Percentiles rank a stretch among this genome's conserved stretches.
Evolutionary conservation across 2,797 vertebrate genomes (phyloP).

Genomic region (Erethizon dorsatum): DNA sequence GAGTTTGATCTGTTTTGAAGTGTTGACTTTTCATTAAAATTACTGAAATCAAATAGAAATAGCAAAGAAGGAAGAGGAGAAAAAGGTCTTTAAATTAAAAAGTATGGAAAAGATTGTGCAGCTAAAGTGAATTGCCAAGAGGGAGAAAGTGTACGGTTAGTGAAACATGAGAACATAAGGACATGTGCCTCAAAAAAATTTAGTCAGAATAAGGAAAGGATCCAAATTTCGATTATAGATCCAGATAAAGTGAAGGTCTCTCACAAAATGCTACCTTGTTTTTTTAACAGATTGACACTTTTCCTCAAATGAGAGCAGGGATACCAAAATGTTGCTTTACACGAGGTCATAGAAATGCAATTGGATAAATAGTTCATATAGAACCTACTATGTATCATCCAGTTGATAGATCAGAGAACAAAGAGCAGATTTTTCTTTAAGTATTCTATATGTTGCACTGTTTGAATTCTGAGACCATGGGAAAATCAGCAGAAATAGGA

Average conservation of each 20-base stretch:
- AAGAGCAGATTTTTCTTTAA: background rate
- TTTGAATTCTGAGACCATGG: background rate
- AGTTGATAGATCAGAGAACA: background rate
- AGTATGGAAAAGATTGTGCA: background rate
- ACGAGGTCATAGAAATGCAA: background rate
- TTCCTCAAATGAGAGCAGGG: background rate
- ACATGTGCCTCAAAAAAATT: background rate
- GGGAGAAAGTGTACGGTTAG: background rate
- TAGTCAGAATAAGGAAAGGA: background rate
- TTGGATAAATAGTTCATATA: background rate
- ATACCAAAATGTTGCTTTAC: background rate
- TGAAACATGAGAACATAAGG: background rate
- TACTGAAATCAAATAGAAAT: background rate
- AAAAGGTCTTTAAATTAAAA: background rate
- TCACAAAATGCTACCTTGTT: background rate
- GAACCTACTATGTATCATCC: background rate
- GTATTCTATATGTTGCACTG: background rate
- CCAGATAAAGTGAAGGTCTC: background rate
- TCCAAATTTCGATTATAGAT: background rate
- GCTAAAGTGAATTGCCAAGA: background rate
- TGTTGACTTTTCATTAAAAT: conserved; percentile 10
- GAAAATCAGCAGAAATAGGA: background rate
- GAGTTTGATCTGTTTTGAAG: background rate
- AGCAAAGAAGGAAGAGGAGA: background rate
- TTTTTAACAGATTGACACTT: background rate